phyloP scores from a whole-genome alignment of 2,113 vertebrate species.

The Chlamydotis undulata region DNA sequence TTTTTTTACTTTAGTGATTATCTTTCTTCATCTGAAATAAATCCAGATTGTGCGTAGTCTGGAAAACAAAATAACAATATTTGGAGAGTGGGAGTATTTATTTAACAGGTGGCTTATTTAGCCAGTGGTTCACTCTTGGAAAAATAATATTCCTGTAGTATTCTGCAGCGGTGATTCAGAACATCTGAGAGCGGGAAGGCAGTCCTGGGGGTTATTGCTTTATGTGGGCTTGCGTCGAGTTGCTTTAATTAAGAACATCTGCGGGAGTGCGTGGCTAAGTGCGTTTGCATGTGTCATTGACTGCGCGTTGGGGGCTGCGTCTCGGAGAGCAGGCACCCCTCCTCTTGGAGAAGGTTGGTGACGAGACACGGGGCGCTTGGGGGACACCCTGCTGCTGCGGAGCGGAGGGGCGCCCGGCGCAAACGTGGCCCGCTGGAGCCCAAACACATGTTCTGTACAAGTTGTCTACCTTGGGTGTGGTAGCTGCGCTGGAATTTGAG shows the following conservation, averaged over 20 bases:
- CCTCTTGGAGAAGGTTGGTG: background rate
- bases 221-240: background rate
- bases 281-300: background rate
- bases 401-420: background rate
- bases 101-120: slow-evolving; percentile 62
- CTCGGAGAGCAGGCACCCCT: too few species aligned
- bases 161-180: background rate
- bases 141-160: slow-evolving; percentile 15
- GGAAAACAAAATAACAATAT: slow-evolving; percentile 59
- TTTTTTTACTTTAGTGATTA: background rate
- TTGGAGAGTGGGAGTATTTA: slow-evolving; percentile 45
- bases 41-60: slow-evolving; percentile 54
- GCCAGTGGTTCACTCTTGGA: background rate
- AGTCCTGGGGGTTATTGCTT: background rate
- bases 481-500: background rate
- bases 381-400: background rate
- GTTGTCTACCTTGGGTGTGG: rapidly evolving
- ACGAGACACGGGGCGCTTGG: rapidly evolving
- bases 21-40: slow-evolving; percentile 56
- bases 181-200: slow-evolving; percentile 16
- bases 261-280: background rate
- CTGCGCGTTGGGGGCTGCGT: background rate
- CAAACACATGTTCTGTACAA: rapidly evolving
- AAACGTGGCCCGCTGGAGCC: rapidly evolving
- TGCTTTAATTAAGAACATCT: slow-evolving; percentile 45